Evolutionary conservation across 2,888 invertebrate genomes (phyloP).

Genomic region (Machimus atricapillus): DNA sequence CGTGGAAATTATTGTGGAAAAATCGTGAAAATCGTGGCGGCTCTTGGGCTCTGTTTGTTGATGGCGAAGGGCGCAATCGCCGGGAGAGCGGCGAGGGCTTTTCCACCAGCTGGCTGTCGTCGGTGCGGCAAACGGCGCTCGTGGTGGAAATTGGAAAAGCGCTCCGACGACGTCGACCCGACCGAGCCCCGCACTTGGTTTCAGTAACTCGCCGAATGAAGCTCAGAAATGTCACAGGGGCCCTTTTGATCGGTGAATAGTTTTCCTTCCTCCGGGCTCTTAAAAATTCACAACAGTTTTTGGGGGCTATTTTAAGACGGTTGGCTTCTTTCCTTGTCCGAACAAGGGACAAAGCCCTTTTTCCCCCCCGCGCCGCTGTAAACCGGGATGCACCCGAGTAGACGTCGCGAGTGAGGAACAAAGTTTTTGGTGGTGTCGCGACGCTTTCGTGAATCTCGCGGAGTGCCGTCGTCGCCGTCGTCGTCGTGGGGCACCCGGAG

Average conservation of each 20-base stretch:
- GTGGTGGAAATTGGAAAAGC: not conserved
- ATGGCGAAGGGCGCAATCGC: constrained; percentile 5
- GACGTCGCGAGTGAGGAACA: not conserved
- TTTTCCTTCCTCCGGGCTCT: not conserved
- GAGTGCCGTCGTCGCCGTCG: not conserved
- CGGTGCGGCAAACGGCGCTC: not conserved
- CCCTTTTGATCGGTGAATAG: not conserved
- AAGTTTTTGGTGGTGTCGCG: not conserved
- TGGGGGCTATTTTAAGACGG: not conserved
- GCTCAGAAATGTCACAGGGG: constrained; percentile 37
- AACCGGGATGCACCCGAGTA: not conserved
- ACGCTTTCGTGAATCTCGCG: not conserved
- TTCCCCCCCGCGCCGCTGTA: too few species aligned
- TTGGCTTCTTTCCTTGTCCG: not conserved
- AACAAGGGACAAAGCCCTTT: not conserved
- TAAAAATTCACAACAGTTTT: not conserved
- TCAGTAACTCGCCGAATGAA: constrained; percentile 31
- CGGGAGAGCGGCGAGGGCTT: not conserved
- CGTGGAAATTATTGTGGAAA: not conserved
- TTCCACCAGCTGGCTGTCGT: not conserved
- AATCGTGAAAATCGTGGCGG: too few species aligned
- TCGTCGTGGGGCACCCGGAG: not conserved
- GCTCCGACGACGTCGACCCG: not conserved
- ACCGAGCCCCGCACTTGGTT: constrained; percentile 8
- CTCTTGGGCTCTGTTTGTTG: not conserved